A percentile compares a stretch with the other conserved stretches of the same genome.
These are phyloP conservation scores for Xestia sexstrigata DNA, from an alignment of 2,888 invertebrate species.

Conservation along the genomic window DNA sequence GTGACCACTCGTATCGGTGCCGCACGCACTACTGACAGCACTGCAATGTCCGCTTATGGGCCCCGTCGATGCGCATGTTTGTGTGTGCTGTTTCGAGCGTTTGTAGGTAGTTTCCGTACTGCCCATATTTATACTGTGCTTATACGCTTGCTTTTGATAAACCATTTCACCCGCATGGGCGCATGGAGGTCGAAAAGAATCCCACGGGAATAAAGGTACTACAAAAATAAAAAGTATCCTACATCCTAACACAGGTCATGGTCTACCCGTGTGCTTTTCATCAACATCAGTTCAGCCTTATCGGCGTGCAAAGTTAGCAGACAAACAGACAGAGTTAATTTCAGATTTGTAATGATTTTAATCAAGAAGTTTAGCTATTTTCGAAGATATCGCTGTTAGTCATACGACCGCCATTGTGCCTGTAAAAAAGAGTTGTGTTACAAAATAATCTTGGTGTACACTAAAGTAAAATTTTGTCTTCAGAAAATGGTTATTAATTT, in stretches of 20 bases:
- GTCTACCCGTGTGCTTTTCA: background rate
- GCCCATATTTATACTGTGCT: too few relatives aligned
- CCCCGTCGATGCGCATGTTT: too few relatives aligned
- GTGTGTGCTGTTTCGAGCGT: too few relatives aligned
- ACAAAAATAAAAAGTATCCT: background rate
- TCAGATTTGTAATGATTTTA: background rate
- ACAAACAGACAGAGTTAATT: background rate
- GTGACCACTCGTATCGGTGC: too few relatives aligned
- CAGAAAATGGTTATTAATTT: background rate
- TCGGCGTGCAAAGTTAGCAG: background rate
- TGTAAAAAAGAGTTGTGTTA: background rate
- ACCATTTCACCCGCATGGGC: too few relatives aligned
- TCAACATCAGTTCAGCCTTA: too few relatives aligned
- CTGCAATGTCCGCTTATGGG: too few relatives aligned
- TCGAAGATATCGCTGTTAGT: background rate
- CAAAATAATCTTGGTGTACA: background rate
- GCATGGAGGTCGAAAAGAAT: too few relatives aligned
- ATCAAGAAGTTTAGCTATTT: background rate
- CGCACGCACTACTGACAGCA: too few relatives aligned
- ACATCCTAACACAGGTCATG: background rate
- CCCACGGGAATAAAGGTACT: too few relatives aligned
- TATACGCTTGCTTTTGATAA: too few relatives aligned
- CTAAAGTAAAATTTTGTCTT: background rate
- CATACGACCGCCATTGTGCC: background rate
- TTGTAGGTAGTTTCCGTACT: too few relatives aligned